Evolutionary conservation across 2,113 vertebrate genomes (phyloP).

Genomic region (Anoplopoma fimbria): DNA sequence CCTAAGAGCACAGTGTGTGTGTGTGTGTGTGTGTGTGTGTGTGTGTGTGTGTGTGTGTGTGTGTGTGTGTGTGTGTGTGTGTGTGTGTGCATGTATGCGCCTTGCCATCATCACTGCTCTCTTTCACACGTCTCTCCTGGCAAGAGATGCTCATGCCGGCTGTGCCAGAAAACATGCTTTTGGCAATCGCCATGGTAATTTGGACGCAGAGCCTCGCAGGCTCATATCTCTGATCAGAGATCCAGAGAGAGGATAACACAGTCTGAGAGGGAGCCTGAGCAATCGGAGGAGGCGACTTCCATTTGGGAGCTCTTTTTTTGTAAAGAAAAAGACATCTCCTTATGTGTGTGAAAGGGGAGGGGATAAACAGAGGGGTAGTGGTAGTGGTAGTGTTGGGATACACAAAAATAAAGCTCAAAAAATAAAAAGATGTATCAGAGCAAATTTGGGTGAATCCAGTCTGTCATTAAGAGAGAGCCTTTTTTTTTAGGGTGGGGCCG

Average conservation of each 20-base stretch:
- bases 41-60: conserved; percentile 23
- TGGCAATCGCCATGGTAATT: conserved; percentile 56
- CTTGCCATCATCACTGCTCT: conserved; percentile 58
- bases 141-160: conserved; percentile 44
- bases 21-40: conserved; percentile 13
- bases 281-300: conserved; percentile 30
- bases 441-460: conserved; percentile 67
- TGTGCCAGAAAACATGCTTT: conserved; percentile 72
- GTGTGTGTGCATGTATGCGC: background rate
- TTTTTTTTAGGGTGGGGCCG: conserved; percentile 80
- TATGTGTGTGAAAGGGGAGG: conserved; percentile 4
- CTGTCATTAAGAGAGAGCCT: conserved; percentile 69
- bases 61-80: conserved; percentile 10
- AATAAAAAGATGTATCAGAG: conserved; percentile 26
- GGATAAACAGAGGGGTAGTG: background rate
- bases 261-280: conserved; percentile 44
- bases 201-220: conserved; percentile 41
- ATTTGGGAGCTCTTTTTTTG: background rate
- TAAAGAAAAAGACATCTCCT: conserved; percentile 20
- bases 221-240: conserved; percentile 54
- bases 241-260: conserved; percentile 34
- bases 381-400: background rate
- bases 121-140: conserved; percentile 69
- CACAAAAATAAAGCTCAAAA: conserved; percentile 15
- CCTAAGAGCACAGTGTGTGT: conserved; percentile 63